A percentile compares a stretch with the other conserved stretches of the same genome.
These are phyloP conservation scores for Aplysia californica DNA, from an alignment of 1,140 invertebrate species.

Conservation along the genomic window DNA sequence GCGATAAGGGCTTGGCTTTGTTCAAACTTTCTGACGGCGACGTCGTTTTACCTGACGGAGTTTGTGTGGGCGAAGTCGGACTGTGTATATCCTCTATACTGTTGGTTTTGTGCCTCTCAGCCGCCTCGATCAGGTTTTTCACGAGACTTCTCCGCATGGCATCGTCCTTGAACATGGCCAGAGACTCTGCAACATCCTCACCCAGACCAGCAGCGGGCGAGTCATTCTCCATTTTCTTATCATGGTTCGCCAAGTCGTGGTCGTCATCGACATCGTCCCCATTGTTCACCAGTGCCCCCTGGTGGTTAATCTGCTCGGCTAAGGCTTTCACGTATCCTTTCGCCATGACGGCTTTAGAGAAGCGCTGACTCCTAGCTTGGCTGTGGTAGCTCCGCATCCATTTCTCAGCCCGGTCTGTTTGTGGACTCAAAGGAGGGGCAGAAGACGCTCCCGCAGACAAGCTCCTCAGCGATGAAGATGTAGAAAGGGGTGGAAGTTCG, in stretches of 20 bases:
- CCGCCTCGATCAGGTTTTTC: not conserved
- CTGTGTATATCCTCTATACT: no score
- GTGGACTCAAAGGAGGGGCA: not conserved
- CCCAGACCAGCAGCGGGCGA: not conserved
- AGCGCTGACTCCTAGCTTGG: conserved; percentile 36
- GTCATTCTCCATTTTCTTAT: conserved; percentile 9
- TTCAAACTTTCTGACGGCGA: no score
- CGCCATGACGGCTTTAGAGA: conserved; percentile 44
- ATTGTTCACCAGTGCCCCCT: not conserved
- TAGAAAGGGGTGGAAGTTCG: not conserved
- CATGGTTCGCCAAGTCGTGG: no score
- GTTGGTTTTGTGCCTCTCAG: not conserved
- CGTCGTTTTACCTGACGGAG: no score
- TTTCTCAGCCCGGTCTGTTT: conserved; percentile 20
- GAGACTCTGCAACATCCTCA: not conserved
- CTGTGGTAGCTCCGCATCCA: conserved; percentile 30
- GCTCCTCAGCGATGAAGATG: conserved; percentile 1
- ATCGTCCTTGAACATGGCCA: not conserved
- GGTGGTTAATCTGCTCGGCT: conserved; percentile 45
- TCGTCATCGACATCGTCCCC: conserved; percentile 19
- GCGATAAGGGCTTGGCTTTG: no score
- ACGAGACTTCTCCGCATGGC: not conserved
- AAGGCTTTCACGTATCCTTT: conserved; percentile 52
- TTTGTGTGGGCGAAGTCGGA: no score
- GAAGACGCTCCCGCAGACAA: no score